Base-by-base conservation (phyloP, 2,113 vertebrate genomes). In the Ammodytes dubius region DNA sequence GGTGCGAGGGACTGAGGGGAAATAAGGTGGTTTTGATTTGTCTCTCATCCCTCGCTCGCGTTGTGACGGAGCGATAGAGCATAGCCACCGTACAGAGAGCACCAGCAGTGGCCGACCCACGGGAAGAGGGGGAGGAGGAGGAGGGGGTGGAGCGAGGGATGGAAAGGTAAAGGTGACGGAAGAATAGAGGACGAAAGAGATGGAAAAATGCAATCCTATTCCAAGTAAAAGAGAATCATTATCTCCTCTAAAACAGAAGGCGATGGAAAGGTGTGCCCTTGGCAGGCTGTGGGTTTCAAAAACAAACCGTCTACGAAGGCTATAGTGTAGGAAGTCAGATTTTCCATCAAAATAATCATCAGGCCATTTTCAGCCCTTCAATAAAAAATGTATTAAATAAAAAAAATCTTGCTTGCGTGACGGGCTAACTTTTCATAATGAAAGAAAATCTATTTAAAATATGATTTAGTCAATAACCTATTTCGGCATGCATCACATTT, bases 201-300 rank as follows among this genome's bases (percentile, higher is more conserved):
- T 82, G 74, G 85, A 93, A 94, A 27, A 93, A 93, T 85, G 84
- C 89, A 94, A 93, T 94, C 88, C 87, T 89, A 92, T 93, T 93
- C 71, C 83, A 68, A 79, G 86, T 89, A 86, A 90, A 88, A 88
- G 81, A 89, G 90, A 92, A 93, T 92, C 88, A 94, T 94, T 93
- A 93, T 94, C 91, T 92, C 64, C 71, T 57, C 85, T 87, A 81
- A 92, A 92, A 91, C 81, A 89, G 86, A 88, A 74, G 83, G 83
- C 71, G 67, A 79, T 73, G 66, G 82, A 89, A 79, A 89, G 81
- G 82, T 74, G 67, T 88, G 88, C 61, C 92, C 87, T 91, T 90
- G 88, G 85, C 74, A 50, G 82, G 43, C 70, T 4, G 60, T 5
- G 56, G 74, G 70, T 73, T 84, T 71, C 78, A 73, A 56, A 80